Evolutionary conservation across 1,140 invertebrate species (phyloP), one percentile per base, ranked within the genome.

Genomic region (Sycobia sp.): DNA sequence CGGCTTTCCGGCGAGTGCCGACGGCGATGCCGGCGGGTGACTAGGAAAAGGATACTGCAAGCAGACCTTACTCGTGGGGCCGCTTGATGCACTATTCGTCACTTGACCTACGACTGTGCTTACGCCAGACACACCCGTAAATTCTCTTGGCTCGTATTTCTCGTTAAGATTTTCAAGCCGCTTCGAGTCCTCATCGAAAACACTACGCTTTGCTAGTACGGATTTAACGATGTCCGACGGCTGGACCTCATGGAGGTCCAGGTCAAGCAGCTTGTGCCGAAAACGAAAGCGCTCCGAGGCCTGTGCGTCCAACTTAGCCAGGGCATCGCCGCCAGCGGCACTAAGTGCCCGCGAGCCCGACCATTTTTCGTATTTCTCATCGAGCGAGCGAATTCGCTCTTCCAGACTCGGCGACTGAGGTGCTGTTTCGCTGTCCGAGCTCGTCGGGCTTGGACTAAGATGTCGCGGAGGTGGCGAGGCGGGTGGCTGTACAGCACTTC

Each of bases 131-230:
- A 79, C 72, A 16, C 79, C 76, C 27, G 77, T 84, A 68, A 86
- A 88, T 57, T 87, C 87, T 58, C 85, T 85, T 27, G 90, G 90
- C 77, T 93, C 91, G 74, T 94, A 93, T 78, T 94, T 93, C 69
- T 95, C 89, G 70, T 89, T 86, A 68, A 92, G 88, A 71, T 95
- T 94, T 78, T 97, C 95, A 18, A 98, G 82, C 10, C 96, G 84
- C 75, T 97, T 95, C 13, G 91, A 90, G 76, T 98, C 96, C 77
- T 97, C 95, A 75, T 98, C 96, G 76, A 98, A 97, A 11, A 98
- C 94, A 53, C 93, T 96, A 50, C 91, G 88, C 74, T 94, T 95
- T 8, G 94, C 92, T 63, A 97, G 83, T 49, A 98, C 86, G 13
- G 92, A 93, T 72, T 95, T 94, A 4, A 96, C 91, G 64, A 98